These are phyloP conservation scores for Chunga burmeisteri DNA, from an alignment of 2,113 vertebrate genomes.

Conservation along the genomic window DNA sequence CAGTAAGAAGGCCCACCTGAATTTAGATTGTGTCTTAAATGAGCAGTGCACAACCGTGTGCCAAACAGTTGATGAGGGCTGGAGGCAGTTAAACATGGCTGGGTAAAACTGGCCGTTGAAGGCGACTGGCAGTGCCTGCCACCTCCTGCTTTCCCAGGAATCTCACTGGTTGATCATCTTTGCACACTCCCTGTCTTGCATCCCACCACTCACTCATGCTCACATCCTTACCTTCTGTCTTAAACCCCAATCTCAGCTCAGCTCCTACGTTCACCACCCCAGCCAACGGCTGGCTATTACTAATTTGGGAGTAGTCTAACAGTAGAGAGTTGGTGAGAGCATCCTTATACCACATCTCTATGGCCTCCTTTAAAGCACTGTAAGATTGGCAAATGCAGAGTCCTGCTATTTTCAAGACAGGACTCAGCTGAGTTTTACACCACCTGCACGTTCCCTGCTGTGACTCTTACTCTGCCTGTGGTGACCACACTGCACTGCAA, in stretches of 20 bases:
- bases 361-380: rapidly evolving
- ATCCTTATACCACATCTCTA: not conserved
- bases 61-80: not conserved
- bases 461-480: not conserved
- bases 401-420: not conserved
- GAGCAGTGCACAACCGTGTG: rapidly evolving
- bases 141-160: not conserved
- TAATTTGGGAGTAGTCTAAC: not conserved
- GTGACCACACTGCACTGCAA: not conserved
- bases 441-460: not conserved
- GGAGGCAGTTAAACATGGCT: not conserved
- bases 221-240: not conserved
- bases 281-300: not conserved
- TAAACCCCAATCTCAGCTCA: not conserved
- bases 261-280: rapidly evolving
- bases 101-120: not conserved
- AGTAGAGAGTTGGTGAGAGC: not conserved
- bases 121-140: rapidly evolving
- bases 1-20: not conserved
- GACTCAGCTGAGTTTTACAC: not conserved
- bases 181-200: rapidly evolving
- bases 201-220: not conserved
- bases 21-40: not conserved
- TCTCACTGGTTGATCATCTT: rapidly evolving
- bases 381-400: not conserved